Evolutionary conservation across 1,140 invertebrate species (phyloP), one percentile per base, ranked within the genome.

Genomic region (Tetramorium alpestre): DNA sequence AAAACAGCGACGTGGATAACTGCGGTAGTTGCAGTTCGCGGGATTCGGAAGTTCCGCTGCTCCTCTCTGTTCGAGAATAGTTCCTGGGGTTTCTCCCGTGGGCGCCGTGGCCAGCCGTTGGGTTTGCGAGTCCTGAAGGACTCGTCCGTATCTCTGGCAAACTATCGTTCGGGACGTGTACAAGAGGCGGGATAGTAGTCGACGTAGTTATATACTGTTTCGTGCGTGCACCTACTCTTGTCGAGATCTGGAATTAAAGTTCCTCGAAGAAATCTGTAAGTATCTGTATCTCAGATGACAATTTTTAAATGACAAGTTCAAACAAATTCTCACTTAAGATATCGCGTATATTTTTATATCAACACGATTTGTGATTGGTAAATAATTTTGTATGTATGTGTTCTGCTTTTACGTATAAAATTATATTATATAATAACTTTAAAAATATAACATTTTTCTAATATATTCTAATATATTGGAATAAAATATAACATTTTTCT

Each of bases 121-220:
- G 88, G 91, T 94, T 94, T 93, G 90, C 89, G 91, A 93, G 90
- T 90, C 91, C 94, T 92, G 78, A 85, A 92, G 93, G 92, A 93
- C 91, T 93, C 91, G 88, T 93, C 89, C 90, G 91, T 94, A 93
- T 94, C 92, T 93, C 88, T 87, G 88, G 87, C 87, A 89, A 92
- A 93, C 92, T 93, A 92, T 93, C 93, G 89, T 91, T 93, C 91
- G 87, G 85, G 80, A 88, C 89, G 89, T 92, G 91, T 92, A 92
- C 86, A 85, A 82, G 88, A 82, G 85, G 76, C 70, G 44, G 85
- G 87, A 87, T 88, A 91, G 81, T 22, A 73, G 88, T 86, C 86
- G 70, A 89, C 72, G 72, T 70, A 85, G 89, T 91, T 90, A 88
- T 67, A 77, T 67, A 70, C 62, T 49, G 60, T 49, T 56, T 85